A percentile compares a stretch with the other conserved stretches of the same genome.
Evolutionary conservation across 2,888 invertebrate genomes (phyloP).

Genomic region (Odontothrips loti): DNA sequence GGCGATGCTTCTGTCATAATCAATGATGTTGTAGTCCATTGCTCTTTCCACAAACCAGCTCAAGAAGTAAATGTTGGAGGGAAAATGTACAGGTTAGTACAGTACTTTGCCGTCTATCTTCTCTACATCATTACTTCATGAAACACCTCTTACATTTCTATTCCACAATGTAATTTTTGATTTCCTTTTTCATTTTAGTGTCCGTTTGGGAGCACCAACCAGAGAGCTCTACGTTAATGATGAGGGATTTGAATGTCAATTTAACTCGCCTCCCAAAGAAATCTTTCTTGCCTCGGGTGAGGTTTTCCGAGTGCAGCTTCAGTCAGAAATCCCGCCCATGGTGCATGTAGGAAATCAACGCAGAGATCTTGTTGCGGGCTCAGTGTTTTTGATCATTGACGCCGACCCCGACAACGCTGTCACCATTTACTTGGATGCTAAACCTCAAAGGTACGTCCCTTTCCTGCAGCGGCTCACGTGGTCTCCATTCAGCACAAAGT

Average conservation of each 20-base stretch:
- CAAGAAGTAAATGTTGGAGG: constrained; percentile 70
- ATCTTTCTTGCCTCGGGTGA: constrained; percentile 76
- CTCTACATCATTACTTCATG: no score
- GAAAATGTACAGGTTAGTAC: constrained; percentile 54
- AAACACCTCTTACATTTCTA: constrained; percentile 29
- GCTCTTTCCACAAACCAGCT: constrained; percentile 62
- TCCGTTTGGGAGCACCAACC: constrained; percentile 87
- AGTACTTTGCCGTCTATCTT: not conserved
- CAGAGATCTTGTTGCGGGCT: constrained; percentile 77
- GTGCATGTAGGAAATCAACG: constrained; percentile 76
- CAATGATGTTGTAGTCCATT: constrained; percentile 67
- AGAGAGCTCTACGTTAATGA: constrained; percentile 87
- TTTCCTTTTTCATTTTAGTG: constrained; percentile 48
- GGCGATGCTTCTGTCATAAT: constrained; percentile 70
- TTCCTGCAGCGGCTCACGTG: not conserved
- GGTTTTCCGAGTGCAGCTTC: constrained; percentile 72
- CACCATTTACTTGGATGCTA: constrained; percentile 78
- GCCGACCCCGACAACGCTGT: constrained; percentile 55
- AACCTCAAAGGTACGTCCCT: constrained; percentile 61
- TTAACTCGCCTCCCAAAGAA: constrained; percentile 79
- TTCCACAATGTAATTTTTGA: constrained; percentile 27
- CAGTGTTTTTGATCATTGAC: constrained; percentile 78
- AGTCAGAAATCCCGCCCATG: constrained; percentile 90
- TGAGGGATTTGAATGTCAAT: constrained; percentile 85
- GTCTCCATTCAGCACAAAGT: not conserved